Conservation (phyloP, 2,888 invertebrate genomes). For the Drosophila incognita region DNA sequence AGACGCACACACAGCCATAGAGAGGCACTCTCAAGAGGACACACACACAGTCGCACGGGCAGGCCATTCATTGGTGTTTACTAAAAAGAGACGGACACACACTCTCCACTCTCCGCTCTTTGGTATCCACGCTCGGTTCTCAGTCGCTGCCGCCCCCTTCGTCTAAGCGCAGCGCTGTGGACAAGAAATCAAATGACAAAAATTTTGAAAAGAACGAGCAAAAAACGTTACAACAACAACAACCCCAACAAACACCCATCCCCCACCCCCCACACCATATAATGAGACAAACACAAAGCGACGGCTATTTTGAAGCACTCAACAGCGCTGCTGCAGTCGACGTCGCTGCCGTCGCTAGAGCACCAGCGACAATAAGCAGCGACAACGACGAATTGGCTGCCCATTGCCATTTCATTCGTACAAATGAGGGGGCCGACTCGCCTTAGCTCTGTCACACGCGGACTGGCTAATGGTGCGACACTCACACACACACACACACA, state of each 20-base stretch:
- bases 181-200: conserved; percentile 81
- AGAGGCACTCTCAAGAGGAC: conserved; percentile 17
- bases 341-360: conserved; percentile 39
- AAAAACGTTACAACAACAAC: conserved; percentile 42
- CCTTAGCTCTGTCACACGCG: conserved; percentile 82
- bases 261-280: conserved; percentile 18
- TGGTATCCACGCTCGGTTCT: conserved; percentile 6
- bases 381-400: conserved; percentile 68
- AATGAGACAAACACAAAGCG: conserved; percentile 62
- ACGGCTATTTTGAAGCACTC: conserved; percentile 49
- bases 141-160: conserved; percentile 37
- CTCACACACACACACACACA: conserved; percentile 40
- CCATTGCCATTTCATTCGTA: conserved; percentile 77
- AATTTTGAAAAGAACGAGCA: conserved; percentile 65
- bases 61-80: conserved; percentile 66
- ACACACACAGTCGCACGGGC: conserved; percentile 48
- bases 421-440: conserved; percentile 68
- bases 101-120: conserved; percentile 39
- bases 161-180: conserved; percentile 50
- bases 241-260: conserved; percentile 17
- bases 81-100: conserved; percentile 72
- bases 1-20: conserved; percentile 26
- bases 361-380: conserved; percentile 49
- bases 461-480: conserved; percentile 70
- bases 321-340: conserved; percentile 38